phyloP scores from a whole-genome alignment of 2,113 vertebrate species.

The Typhlomys cinereus region DNA sequence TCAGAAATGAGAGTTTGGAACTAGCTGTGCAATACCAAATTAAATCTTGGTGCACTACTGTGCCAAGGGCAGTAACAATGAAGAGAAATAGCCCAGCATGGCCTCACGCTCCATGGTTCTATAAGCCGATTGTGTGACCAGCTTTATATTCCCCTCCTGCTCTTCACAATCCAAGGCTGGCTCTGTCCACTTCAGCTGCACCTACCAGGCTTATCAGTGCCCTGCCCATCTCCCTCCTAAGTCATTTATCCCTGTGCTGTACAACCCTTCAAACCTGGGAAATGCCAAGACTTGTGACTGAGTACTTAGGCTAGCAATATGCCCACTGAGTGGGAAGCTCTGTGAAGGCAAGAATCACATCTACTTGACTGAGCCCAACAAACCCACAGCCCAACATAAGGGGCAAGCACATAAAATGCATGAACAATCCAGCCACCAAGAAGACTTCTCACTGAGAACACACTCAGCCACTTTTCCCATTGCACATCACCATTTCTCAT shows the following conservation, averaged over 20 bases:
- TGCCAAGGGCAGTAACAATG: not conserved
- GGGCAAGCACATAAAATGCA: not conserved
- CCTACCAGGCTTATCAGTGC: too few relatives aligned
- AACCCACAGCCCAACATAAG: rapidly evolving
- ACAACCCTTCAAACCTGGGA: not conserved
- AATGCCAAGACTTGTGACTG: rapidly evolving
- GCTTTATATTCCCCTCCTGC: too few relatives aligned
- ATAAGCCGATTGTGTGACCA: not conserved
- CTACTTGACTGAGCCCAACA: rapidly evolving
- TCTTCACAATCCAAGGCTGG: not conserved
- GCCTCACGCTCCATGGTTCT: not conserved
- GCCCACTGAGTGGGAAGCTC: not conserved
- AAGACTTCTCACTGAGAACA: not conserved
- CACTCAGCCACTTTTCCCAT: not conserved
- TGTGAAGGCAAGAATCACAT: not conserved
- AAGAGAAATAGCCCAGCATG: not conserved
- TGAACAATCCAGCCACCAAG: not conserved
- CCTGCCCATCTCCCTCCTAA: not conserved
- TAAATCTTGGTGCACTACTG: not conserved
- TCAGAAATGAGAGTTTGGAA: not conserved
- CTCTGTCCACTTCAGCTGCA: not conserved
- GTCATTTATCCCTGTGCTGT: not conserved
- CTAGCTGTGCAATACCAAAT: not conserved
- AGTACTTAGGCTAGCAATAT: rapidly evolving
- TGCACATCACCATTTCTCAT: not conserved